Evolutionary conservation across 2,888 invertebrate genomes (phyloP).

Genomic region (Drosophila melanosoma): DNA sequence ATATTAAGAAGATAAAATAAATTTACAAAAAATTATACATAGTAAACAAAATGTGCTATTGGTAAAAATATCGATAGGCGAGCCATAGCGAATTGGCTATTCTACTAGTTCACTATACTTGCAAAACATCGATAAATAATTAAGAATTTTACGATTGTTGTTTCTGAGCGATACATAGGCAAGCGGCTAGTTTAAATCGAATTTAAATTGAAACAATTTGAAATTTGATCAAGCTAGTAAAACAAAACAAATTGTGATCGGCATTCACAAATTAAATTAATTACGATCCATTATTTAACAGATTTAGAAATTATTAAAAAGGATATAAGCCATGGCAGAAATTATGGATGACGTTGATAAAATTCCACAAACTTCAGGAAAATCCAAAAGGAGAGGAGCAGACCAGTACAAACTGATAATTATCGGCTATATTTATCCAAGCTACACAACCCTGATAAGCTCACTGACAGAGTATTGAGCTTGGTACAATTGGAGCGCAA

Average conservation of each 20-base stretch:
- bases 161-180: background rate
- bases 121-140: background rate
- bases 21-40: slow-evolving; percentile 34
- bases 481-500: slow-evolving; percentile 41
- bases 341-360: background rate
- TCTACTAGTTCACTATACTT: background rate
- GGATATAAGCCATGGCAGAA: slow-evolving; percentile 3
- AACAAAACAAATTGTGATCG: background rate
- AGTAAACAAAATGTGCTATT: slow-evolving; percentile 33
- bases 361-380: background rate
- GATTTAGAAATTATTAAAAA: background rate
- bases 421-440: slow-evolving; percentile 44
- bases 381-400: background rate
- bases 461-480: slow-evolving; percentile 51
- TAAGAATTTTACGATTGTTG: background rate
- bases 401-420: slow-evolving; percentile 41
- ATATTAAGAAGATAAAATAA: slow-evolving; percentile 12
- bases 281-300: slow-evolving; percentile 4
- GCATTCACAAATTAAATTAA: slow-evolving; percentile 34
- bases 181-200: background rate
- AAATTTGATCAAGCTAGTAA: background rate
- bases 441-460: slow-evolving; percentile 42
- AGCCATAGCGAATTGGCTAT: background rate
- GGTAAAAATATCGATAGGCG: slow-evolving; percentile 10
- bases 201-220: background rate